phyloP scores from a whole-genome alignment of 2,797 vertebrate genomes.

The Liasis olivaceus region DNA sequence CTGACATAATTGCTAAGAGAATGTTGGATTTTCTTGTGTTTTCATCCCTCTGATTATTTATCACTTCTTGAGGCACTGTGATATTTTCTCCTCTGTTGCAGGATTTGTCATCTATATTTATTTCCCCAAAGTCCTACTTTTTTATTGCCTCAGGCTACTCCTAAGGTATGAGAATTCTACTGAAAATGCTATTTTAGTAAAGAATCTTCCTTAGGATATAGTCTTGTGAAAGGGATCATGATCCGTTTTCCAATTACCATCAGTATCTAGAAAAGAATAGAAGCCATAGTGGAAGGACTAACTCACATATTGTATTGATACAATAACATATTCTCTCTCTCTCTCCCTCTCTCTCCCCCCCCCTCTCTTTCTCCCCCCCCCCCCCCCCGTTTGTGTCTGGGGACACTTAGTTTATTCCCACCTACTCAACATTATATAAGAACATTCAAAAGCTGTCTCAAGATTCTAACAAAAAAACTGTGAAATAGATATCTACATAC shows the following conservation, averaged over 20 bases:
- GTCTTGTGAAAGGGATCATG: not conserved
- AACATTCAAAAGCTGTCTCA: not conserved
- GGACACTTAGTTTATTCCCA: not conserved
- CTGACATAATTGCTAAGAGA: not conserved
- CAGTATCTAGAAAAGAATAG: not conserved
- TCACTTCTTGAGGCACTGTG: not conserved
- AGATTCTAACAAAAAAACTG: not conserved
- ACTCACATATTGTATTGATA: no score
- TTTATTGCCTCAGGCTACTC: not conserved
- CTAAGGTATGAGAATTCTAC: not conserved
- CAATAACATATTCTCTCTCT: not conserved
- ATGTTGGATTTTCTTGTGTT: not conserved
- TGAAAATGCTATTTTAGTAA: not conserved
- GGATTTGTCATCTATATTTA: not conserved
- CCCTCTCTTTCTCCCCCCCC: not conserved
- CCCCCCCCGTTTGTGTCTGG: not conserved
- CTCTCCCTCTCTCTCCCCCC: no score
- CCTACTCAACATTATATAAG: not conserved
- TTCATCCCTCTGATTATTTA: not conserved
- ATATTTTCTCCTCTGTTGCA: not conserved
- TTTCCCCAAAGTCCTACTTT: not conserved
- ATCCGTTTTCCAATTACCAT: constrained; percentile 3
- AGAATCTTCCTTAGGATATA: not conserved
- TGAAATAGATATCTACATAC: not conserved
- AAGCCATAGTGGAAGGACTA: not conserved